A percentile compares a stretch with the other conserved stretches of the same genome.
These are phyloP conservation scores for Hypothenemus hampei DNA, from an alignment of 1,140 invertebrate species.

Conservation along the genomic window DNA sequence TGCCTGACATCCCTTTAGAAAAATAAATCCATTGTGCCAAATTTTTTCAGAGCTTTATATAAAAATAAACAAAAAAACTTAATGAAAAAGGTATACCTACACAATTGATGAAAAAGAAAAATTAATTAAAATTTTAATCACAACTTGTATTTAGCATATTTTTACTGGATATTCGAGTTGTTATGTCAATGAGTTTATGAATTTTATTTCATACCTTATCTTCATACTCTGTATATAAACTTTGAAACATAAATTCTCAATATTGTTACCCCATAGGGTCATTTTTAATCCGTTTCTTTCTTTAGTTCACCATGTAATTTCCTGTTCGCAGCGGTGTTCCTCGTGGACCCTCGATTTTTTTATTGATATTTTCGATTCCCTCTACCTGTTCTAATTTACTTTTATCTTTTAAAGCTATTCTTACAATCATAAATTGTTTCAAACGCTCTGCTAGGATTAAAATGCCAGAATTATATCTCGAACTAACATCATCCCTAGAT, in stretches of 20 bases:
- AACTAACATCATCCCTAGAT: slow-evolving; percentile 17
- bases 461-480: slow-evolving; percentile 19
- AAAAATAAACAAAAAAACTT: too few species aligned
- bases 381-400: slow-evolving; percentile 26
- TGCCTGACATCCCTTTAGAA: too few species aligned
- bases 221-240: too few species aligned
- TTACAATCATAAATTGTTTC: slow-evolving; percentile 18
- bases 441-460: slow-evolving; percentile 18
- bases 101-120: too few species aligned
- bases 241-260: slow-evolving; percentile 10
- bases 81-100: too few species aligned
- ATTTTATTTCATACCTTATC: too few species aligned
- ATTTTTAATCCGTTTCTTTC: slow-evolving; percentile 21
- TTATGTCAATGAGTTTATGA: too few species aligned
- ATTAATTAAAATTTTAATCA: too few species aligned
- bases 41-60: too few species aligned
- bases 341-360: slow-evolving; percentile 15
- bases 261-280: slow-evolving; percentile 21
- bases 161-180: too few species aligned
- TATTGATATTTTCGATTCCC: slow-evolving; percentile 24
- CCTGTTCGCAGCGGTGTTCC: slow-evolving; percentile 19
- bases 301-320: slow-evolving; percentile 10
- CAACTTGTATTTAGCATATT: neutral
- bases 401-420: slow-evolving; percentile 26
- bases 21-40: too few species aligned